Conservation (phyloP, 2,888 invertebrate genomes). For the Drosophila tripunctata region DNA sequence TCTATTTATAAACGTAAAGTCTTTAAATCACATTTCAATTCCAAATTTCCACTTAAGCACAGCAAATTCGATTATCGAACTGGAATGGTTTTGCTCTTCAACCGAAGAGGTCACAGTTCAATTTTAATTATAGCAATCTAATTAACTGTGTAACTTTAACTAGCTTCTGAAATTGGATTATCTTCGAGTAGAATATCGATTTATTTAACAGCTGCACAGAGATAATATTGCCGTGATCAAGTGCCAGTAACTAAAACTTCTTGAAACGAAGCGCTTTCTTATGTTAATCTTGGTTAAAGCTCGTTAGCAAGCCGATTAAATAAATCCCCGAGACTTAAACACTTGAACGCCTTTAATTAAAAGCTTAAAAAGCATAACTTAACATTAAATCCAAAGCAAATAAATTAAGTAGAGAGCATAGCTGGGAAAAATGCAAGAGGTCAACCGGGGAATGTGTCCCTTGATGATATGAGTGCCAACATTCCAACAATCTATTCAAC, state of each 20-base stretch:
- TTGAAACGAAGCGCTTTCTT: too few species aligned
- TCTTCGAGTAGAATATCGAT: background rate
- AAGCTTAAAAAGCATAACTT: background rate
- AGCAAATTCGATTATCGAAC: slow-evolving; percentile 15
- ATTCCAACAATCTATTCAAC: slow-evolving; percentile 8
- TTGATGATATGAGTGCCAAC: background rate
- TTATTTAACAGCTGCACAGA: too few species aligned
- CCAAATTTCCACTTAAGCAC: background rate
- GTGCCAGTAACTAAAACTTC: too few species aligned
- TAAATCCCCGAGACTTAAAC: background rate
- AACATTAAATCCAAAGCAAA: background rate
- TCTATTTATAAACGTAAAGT: background rate
- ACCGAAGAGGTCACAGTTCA: slow-evolving; percentile 10
- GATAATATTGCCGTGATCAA: too few species aligned
- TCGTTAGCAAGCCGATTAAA: too few species aligned
- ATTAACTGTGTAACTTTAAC: background rate
- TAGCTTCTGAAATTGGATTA: background rate
- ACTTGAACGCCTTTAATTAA: slow-evolving; percentile 1
- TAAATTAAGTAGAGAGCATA: background rate
- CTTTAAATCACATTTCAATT: slow-evolving; percentile 7
- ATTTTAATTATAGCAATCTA: slow-evolving; percentile 8
- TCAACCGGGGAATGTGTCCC: slow-evolving; percentile 1
- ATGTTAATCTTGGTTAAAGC: too few species aligned
- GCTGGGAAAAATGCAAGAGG: background rate
- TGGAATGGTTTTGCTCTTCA: background rate